Percentiles rank a stretch among this genome's conserved stretches.
phyloP scores from a whole-genome alignment of 2,888 invertebrate genomes.

The Euplexia lucipara region DNA sequence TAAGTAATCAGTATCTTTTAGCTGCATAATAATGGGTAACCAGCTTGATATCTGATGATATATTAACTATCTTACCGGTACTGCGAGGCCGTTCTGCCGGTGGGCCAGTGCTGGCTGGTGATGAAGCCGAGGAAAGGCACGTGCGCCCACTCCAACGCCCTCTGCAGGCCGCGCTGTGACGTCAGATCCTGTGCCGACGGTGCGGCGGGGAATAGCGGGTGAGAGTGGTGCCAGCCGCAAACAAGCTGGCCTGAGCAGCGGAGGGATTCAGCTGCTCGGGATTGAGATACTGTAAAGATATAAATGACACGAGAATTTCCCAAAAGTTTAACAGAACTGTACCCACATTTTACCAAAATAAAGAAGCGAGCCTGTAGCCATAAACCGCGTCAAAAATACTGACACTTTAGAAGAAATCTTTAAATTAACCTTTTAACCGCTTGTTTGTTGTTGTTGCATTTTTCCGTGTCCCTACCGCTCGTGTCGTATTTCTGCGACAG shows the following conservation, averaged over 20 bases:
- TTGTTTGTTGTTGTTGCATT: too few relatives aligned
- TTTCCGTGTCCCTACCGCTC: too few relatives aligned
- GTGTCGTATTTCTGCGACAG: too few relatives aligned
- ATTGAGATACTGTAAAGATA: constrained; percentile 84
- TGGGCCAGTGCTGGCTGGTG: constrained; percentile 92
- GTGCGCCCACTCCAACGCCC: constrained; percentile 78
- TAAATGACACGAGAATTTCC: neutral
- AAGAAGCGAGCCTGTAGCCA: neutral
- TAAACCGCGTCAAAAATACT: neutral
- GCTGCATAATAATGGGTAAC: too few relatives aligned
- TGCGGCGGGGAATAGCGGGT: constrained; percentile 93
- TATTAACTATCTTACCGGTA: constrained; percentile 76
- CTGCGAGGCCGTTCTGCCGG: constrained; percentile 89
- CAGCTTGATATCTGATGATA: too few relatives aligned
- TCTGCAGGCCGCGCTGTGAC: constrained; percentile 91
- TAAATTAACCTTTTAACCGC: too few relatives aligned
- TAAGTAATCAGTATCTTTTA: too few relatives aligned
- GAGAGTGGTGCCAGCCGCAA: constrained; percentile 95
- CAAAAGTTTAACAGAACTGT: too few relatives aligned
- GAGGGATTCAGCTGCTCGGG: constrained; percentile 91
- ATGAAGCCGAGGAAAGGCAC: constrained; percentile 92
- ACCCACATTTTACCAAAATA: too few relatives aligned
- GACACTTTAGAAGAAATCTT: too few relatives aligned
- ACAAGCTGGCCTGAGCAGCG: constrained; percentile 84
- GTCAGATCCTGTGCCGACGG: constrained; percentile 93